Base-by-base conservation (phyloP, 2,888 invertebrate species). In the Tenthredo amoena region DNA sequence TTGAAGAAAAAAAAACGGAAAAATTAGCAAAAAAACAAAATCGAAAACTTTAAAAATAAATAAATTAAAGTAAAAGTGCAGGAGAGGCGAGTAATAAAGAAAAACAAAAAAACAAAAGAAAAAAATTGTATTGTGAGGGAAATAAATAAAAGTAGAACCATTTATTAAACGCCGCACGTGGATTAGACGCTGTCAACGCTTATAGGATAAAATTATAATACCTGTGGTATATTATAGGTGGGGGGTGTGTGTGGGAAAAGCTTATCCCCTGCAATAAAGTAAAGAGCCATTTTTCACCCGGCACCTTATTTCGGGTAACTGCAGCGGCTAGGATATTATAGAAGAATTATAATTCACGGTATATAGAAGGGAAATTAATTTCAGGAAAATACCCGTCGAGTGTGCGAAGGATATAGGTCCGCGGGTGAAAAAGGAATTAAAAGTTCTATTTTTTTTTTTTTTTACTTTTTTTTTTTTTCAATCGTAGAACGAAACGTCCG, bases 111-210 rank as follows among this genome's bases (percentile, higher is more conserved):
- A 72, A 68, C 3, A 31, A 37, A 72, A n/a, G n/a, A 0, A 72
- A n/a, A 21, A 47, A 47, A 15, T 12, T 47, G 12, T 47, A 47
- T 15, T 71, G 37, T 18, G 58, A 7, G 21, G 7, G 21, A 58
- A 58, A 58, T 58, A 58, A 58, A 58, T 58, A 21, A 58, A 26
- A 31, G 62, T 62, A 72, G 0, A 50, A 34, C 50, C 77, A 77
- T 77, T 77, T 55, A 50, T 77, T 77, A 77, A 55, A 18, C 18
- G 34, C 77, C 18, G 40, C 77, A 77, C 50, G 77, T 77, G 77
- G 77, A 77, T 77, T 50, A 77, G 77, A 50, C 50, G 77, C 77
- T 50, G 77, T 50, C 50, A 50, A 26, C 47, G 77, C 55, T 26
- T 15, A 40, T 50, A 34, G 12, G 50, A 74, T 74, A 50, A 26